Conservation (phyloP, 2,888 invertebrate species). For the Cantharis lateralis region DNA sequence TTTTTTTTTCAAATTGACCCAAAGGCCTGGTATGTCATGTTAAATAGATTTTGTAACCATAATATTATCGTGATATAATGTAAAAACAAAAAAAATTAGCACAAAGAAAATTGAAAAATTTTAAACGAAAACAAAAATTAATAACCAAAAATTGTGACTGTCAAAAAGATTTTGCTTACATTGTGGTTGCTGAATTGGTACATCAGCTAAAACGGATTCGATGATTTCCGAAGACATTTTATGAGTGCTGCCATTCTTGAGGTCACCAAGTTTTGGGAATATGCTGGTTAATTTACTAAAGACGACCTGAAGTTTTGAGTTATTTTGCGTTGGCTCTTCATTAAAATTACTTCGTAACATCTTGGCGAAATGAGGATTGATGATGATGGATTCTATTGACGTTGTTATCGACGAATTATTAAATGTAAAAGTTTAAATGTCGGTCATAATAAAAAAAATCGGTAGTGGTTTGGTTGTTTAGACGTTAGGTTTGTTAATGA, state of each 20-base stretch:
- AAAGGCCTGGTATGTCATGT: background rate
- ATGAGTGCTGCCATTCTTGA: slow-evolving; percentile 41
- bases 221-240: slow-evolving; percentile 52
- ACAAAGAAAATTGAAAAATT: background rate
- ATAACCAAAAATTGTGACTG: background rate
- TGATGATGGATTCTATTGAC: background rate
- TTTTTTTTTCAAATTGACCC: background rate
- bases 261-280: slow-evolving; percentile 46
- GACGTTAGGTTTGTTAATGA: background rate
- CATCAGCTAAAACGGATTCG: slow-evolving; percentile 49
- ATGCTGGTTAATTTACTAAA: slow-evolving; percentile 50
- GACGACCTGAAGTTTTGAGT: slow-evolving; percentile 47
- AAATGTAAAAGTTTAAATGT: background rate
- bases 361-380: slow-evolving; percentile 5
- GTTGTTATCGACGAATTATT: background rate
- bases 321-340: slow-evolving; percentile 40
- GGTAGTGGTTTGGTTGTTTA: background rate
- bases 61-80: too few species aligned
- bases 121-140: background rate
- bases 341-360: slow-evolving; percentile 45
- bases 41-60: too few species aligned
- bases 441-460: background rate
- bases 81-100: too few species aligned
- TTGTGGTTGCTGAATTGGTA: slow-evolving; percentile 47
- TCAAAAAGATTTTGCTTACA: slow-evolving; percentile 39